These are phyloP conservation scores for Mystacornis crossleyi DNA, from an alignment of 2,113 vertebrate genomes.

Conservation along the genomic window DNA sequence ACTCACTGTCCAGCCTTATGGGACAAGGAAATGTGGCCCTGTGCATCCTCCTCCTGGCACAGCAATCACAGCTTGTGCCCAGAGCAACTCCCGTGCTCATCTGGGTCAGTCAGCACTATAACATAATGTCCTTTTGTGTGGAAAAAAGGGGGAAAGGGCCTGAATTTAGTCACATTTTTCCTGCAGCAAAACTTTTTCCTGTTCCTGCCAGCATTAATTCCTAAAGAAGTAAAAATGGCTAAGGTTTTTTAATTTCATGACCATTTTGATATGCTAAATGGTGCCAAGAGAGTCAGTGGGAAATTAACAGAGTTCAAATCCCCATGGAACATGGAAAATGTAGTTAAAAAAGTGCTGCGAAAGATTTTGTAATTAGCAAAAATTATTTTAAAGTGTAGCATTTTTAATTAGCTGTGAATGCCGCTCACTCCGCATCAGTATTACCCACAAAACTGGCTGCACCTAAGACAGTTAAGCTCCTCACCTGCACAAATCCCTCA, in stretches of 20 bases:
- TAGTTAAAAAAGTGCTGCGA: constrained; percentile 23
- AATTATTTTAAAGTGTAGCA: constrained; percentile 21
- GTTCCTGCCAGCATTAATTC: not conserved
- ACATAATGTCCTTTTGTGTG: not conserved
- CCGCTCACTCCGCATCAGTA: not conserved
- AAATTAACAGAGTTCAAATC: constrained; percentile 30
- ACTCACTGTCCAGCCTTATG: not conserved
- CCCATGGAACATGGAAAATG: not conserved
- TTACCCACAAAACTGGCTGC: not conserved
- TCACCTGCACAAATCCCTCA: not conserved
- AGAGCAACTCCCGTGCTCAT: not conserved
- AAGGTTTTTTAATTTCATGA: constrained; percentile 20
- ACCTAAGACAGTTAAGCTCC: not conserved
- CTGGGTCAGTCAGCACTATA: not conserved
- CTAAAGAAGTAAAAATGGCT: not conserved
- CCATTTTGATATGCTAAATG: constrained; percentile 35
- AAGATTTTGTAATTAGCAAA: constrained; percentile 39
- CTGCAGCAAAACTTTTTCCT: not conserved
- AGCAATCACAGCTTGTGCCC: not conserved
- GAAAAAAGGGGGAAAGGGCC: fast-evolving
- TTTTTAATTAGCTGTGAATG: constrained; percentile 1
- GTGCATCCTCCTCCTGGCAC: not conserved
- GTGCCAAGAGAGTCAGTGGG: not conserved
- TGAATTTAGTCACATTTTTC: not conserved
- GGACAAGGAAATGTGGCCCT: not conserved